A percentile compares a stretch with the other conserved stretches of the same genome.
Conservation (phyloP, 2,888 invertebrate genomes). For the Lepidochrysops patricia region DNA sequence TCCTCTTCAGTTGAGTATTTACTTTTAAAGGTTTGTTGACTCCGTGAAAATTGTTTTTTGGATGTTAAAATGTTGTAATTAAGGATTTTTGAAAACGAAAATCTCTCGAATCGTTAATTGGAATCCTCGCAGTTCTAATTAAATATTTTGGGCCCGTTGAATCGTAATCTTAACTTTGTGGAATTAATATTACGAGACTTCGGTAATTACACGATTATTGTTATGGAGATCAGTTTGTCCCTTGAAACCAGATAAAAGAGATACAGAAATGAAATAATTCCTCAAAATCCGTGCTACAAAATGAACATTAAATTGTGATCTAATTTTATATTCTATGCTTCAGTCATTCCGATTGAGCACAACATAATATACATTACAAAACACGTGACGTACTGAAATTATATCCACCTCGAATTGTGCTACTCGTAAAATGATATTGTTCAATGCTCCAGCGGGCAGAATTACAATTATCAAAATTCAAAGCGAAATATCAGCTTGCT, state of each 20-base stretch:
- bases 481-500: neutral
- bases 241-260: neutral
- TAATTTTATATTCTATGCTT: neutral
- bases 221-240: neutral
- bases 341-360: neutral
- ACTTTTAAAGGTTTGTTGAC: neutral
- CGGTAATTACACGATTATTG: neutral
- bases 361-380: neutral
- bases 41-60: neutral
- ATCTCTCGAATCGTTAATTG: neutral
- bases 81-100: neutral
- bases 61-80: neutral
- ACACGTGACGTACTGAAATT: neutral
- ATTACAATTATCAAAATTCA: neutral
- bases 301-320: neutral
- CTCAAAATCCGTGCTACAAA: neutral
- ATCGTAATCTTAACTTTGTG: neutral
- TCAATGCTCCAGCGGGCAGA: neutral
- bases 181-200: neutral
- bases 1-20: neutral
- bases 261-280: neutral
- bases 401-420: neutral
- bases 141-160: neutral
- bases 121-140: neutral
- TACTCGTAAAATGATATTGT: constrained; percentile 1